These are phyloP conservation scores for Nomada goodeniana DNA, from an alignment of 2,888 invertebrate genomes.

Conservation along the genomic window DNA sequence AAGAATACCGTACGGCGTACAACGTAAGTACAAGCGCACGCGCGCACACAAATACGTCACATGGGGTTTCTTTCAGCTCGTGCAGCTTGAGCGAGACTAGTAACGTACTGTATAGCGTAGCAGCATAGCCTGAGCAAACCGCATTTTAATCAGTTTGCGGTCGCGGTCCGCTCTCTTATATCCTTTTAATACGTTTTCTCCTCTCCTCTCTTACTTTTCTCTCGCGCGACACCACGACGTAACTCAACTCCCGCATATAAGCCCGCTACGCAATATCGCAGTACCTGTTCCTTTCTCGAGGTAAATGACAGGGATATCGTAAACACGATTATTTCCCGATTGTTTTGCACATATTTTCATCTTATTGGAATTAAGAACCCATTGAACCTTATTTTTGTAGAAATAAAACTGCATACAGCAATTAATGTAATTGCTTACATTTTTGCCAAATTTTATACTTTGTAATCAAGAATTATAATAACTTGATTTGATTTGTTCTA, in stretches of 20 bases:
- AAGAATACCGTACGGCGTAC: conserved; percentile 7
- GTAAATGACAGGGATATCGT: conserved; percentile 28
- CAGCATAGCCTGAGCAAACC: conserved; percentile 70
- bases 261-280: conserved; percentile 56
- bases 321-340: conserved; percentile 16
- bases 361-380: background rate
- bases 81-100: conserved; percentile 55
- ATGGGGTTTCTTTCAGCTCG: conserved; percentile 48
- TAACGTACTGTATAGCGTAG: conserved; percentile 48
- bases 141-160: conserved; percentile 83
- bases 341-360: conserved; percentile 4
- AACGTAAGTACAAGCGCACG: conserved; percentile 6
- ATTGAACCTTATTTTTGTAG: too few species aligned
- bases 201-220: conserved; percentile 60
- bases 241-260: conserved; percentile 73
- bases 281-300: conserved; percentile 45
- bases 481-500: too few species aligned
- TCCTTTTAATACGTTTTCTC: conserved; percentile 74
- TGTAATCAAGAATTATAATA: too few species aligned
- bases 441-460: too few species aligned
- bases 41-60: conserved; percentile 35
- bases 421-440: too few species aligned
- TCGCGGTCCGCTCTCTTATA: conserved; percentile 75
- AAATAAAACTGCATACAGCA: too few species aligned
- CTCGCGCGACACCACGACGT: conserved; percentile 70